A percentile compares a stretch with the other conserved stretches of the same genome.
phyloP scores from a whole-genome alignment of 2,888 invertebrate species.

The Petrolisthes cinctipes region DNA sequence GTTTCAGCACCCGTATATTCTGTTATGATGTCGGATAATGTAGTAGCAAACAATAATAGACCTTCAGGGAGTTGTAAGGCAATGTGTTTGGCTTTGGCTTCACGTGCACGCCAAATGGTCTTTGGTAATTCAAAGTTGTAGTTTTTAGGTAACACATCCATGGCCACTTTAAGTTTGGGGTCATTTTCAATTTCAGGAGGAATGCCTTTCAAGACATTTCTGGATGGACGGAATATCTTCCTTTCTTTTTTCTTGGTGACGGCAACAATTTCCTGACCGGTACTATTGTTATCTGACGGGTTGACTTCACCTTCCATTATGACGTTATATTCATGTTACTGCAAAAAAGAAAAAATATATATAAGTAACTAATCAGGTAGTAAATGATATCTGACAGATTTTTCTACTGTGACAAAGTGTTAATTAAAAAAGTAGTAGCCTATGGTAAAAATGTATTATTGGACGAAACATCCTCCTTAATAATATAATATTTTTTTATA shows the following conservation, averaged over 20 bases:
- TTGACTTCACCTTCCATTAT: too few relatives aligned
- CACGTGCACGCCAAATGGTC: slow-evolving; percentile 94
- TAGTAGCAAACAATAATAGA: slow-evolving; percentile 90
- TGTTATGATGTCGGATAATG: slow-evolving; percentile 92
- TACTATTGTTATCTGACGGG: too few relatives aligned
- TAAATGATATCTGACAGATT: too few relatives aligned
- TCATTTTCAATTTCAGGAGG: slow-evolving; percentile 84
- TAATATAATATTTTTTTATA: too few relatives aligned
- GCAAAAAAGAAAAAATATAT: too few relatives aligned
- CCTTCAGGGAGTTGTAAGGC: slow-evolving; percentile 98
- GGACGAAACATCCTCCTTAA: too few relatives aligned
- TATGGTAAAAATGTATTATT: too few relatives aligned
- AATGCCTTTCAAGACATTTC: slow-evolving; percentile 80
- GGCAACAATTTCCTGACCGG: too few relatives aligned
- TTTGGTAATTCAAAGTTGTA: slow-evolving; percentile 98
- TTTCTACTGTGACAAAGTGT: too few relatives aligned
- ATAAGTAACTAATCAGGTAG: too few relatives aligned
- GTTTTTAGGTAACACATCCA: slow-evolving; percentile 85
- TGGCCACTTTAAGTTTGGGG: slow-evolving; percentile 79
- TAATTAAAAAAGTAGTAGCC: too few relatives aligned
- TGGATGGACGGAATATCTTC: slow-evolving; percentile 57
- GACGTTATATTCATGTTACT: too few relatives aligned
- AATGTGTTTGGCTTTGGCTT: slow-evolving; percentile 86
- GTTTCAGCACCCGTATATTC: slow-evolving; percentile 84
- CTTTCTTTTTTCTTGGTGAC: slow-evolving; percentile 17